These are phyloP conservation scores for Clivina fossor DNA, from an alignment of 2,888 invertebrate species.

Conservation along the genomic window DNA sequence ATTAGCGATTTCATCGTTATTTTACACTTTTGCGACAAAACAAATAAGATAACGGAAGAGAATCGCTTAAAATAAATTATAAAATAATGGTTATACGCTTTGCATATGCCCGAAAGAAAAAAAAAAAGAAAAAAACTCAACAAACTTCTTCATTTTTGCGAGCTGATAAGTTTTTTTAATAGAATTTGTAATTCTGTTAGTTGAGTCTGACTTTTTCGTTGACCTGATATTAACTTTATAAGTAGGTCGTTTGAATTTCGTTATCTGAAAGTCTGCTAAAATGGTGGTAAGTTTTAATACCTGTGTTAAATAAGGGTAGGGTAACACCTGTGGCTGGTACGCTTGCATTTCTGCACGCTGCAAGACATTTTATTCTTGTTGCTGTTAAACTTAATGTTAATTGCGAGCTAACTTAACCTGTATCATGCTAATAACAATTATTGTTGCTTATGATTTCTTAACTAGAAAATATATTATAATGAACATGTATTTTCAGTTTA, in stretches of 20 bases:
- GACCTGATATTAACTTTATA: slow-evolving; percentile 24
- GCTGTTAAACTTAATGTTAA: too few species aligned
- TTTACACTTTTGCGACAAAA: not conserved
- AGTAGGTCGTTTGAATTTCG: slow-evolving; percentile 26
- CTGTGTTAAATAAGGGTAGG: slow-evolving; percentile 15
- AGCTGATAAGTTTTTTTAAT: slow-evolving; percentile 21
- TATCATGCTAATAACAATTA: too few species aligned
- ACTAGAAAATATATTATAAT: too few species aligned
- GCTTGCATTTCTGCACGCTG: too few species aligned
- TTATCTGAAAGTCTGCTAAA: slow-evolving; percentile 18
- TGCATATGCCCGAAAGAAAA: slow-evolving; percentile 2
- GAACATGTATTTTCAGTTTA: too few species aligned
- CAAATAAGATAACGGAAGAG: slow-evolving; percentile 15
- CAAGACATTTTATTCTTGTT: too few species aligned
- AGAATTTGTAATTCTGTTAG: slow-evolving; percentile 11
- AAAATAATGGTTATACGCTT: slow-evolving; percentile 25
- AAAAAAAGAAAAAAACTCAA: slow-evolving; percentile 8
- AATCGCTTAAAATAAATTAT: slow-evolving; percentile 16
- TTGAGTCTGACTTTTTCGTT: slow-evolving; percentile 8
- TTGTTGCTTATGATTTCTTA: too few species aligned
- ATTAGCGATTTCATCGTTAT: slow-evolving; percentile 21
- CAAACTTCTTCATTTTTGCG: slow-evolving; percentile 19
- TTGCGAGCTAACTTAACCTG: too few species aligned
- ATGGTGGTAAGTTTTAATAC: slow-evolving; percentile 29
- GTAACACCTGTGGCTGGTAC: slow-evolving; percentile 25